These are phyloP conservation scores for Phoebastria nigripes DNA, from an alignment of 2,797 vertebrate species.

Conservation along the genomic window DNA sequence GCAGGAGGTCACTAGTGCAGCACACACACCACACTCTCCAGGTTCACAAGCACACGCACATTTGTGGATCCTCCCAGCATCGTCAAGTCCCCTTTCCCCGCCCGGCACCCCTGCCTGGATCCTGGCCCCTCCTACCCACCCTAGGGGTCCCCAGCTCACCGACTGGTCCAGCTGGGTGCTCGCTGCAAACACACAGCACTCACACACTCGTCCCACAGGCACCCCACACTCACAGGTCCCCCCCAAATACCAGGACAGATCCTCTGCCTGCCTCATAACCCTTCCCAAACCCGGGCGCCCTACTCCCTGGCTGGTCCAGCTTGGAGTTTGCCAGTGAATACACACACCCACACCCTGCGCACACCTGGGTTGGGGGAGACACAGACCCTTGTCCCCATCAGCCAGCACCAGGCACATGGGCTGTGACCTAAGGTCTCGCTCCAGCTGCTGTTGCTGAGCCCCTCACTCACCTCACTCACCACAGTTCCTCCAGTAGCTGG, in stretches of 20 bases:
- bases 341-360: rapidly evolving
- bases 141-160: rapidly evolving
- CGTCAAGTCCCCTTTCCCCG: rapidly evolving
- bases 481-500: rapidly evolving
- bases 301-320: rapidly evolving
- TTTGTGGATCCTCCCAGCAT: not conserved
- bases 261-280: not conserved
- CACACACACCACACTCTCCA: not conserved
- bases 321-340: not conserved
- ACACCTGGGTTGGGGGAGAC: not conserved
- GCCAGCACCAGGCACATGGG: rapidly evolving
- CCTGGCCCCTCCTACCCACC: rapidly evolving
- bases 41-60: rapidly evolving
- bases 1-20: not conserved
- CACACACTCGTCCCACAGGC: too few species aligned
- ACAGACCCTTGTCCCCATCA: not conserved
- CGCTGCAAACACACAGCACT: rapidly evolving
- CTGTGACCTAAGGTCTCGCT: rapidly evolving
- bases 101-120: not conserved
- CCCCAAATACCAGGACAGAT: not conserved
- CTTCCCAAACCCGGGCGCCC: rapidly evolving
- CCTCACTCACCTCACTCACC: rapidly evolving
- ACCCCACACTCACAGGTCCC: rapidly evolving
- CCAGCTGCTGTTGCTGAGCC: rapidly evolving
- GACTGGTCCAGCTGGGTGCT: not conserved